Percentiles rank a stretch among this genome's conserved stretches.
Evolutionary conservation across 2,113 vertebrate genomes (phyloP).

Genomic region (Cariama cristata): DNA sequence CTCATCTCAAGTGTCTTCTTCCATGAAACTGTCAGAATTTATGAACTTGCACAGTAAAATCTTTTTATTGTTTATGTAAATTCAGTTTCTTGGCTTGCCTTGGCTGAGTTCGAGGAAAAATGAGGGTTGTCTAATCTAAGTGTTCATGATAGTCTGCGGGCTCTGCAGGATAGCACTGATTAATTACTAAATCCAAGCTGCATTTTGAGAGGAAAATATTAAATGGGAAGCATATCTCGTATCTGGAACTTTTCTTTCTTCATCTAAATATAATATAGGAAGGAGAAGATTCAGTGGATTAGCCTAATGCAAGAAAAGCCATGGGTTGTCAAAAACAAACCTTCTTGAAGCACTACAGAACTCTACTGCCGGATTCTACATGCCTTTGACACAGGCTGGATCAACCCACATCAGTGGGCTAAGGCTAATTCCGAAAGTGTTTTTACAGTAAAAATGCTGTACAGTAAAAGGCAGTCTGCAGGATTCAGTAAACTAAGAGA

Average conservation of each 20-base stretch:
- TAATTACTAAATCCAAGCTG: not conserved
- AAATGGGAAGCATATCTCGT: not conserved
- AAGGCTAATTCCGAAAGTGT: not conserved
- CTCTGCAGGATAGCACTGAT: not conserved
- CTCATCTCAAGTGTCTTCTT: not conserved
- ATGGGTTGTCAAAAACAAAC: not conserved
- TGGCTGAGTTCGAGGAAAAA: not conserved
- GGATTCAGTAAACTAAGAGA: not conserved
- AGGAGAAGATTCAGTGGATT: not conserved
- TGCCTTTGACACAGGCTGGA: not conserved
- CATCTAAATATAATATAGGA: not conserved
- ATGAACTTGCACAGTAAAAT: not conserved
- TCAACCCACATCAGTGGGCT: not conserved
- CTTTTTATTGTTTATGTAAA: constrained; percentile 10
- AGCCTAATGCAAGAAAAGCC: not conserved
- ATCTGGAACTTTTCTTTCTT: not conserved
- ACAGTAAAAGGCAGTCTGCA: not conserved
- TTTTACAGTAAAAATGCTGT: not conserved
- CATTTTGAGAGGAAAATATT: not conserved
- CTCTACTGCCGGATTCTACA: not conserved
- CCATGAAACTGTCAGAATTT: constrained; percentile 5
- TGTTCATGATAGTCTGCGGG: not conserved
- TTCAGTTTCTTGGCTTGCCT: not conserved
- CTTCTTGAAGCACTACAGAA: not conserved
- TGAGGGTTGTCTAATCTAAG: not conserved